phyloP scores from a whole-genome alignment of 2,113 vertebrate species.

The Oncorhynchus keta region DNA sequence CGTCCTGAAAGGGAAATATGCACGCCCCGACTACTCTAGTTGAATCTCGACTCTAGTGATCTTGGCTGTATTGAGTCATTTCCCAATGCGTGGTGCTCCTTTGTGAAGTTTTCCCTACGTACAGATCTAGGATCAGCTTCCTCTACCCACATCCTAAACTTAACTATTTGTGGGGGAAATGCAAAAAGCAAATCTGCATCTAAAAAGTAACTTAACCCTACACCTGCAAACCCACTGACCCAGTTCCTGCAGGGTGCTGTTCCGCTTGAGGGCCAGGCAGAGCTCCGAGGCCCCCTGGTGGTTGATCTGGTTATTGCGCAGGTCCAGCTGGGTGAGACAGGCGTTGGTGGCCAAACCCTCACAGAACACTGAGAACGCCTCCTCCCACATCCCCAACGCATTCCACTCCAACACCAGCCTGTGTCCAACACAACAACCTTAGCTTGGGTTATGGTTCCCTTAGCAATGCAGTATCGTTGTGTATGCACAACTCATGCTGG shows the following conservation, averaged over 20 bases:
- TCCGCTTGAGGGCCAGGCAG: constrained; percentile 78
- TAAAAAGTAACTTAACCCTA: no score
- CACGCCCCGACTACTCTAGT: no score
- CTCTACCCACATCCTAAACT: no score
- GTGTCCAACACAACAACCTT: not conserved
- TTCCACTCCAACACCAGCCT: constrained; percentile 96
- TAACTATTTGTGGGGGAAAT: no score
- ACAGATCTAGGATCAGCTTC: no score
- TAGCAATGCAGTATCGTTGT: not conserved
- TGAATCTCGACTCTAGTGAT: no score
- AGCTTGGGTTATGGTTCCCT: not conserved
- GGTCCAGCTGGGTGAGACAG: constrained; percentile 79
- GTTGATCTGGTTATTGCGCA: constrained; percentile 95
- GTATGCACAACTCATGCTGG: not conserved
- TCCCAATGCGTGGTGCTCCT: no score
- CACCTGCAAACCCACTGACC: constrained; percentile 70
- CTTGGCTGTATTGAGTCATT: no score
- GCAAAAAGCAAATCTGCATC: no score
- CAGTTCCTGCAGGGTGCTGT: constrained; percentile 80
- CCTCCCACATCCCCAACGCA: constrained; percentile 84
- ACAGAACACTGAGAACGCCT: constrained; percentile 87
- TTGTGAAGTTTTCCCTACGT: no score
- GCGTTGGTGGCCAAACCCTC: constrained; percentile 80
- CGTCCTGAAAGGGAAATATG: no score
- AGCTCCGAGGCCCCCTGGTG: constrained; percentile 86